These are phyloP conservation scores for Harlomillsia oculata DNA, from an alignment of 1,140 invertebrate genomes.

Conservation along the genomic window DNA sequence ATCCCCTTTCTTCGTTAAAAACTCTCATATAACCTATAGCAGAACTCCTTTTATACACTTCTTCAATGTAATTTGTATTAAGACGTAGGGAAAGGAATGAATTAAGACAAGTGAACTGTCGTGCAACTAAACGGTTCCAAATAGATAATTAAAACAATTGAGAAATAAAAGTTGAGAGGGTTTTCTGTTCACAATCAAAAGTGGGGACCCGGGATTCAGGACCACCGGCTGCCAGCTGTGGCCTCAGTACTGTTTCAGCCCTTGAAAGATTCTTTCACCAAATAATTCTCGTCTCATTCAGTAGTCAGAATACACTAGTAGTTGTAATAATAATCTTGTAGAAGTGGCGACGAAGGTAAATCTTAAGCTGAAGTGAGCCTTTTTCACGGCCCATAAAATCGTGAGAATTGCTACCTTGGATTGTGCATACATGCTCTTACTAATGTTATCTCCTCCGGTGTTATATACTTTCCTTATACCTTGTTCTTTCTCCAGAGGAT, in stretches of 20 bases:
- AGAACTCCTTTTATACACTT: background rate
- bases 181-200: conserved; percentile 5
- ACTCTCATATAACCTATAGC: no score
- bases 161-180: conserved; percentile 31
- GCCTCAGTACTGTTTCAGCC: background rate
- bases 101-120: conserved; percentile 5
- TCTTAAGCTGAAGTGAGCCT: conserved; percentile 22
- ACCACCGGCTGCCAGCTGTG: background rate
- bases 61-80: background rate
- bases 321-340: background rate
- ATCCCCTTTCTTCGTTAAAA: no score
- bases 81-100: conserved; percentile 1
- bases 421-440: conserved; percentile 14
- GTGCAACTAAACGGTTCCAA: conserved; percentile 14
- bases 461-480: conserved; percentile 16
- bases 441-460: conserved; percentile 4
- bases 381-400: conserved; percentile 34
- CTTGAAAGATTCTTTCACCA: background rate
- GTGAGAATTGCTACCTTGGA: conserved; percentile 24
- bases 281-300: background rate
- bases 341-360: conserved; percentile 19
- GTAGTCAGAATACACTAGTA: background rate
- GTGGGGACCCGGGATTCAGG: background rate
- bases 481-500: conserved; percentile 5
- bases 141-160: conserved; percentile 34